A percentile compares a stretch with the other conserved stretches of the same genome.
These are phyloP conservation scores for Galeopsomyia nigrocyanea DNA, from an alignment of 2,888 invertebrate genomes.

Conservation along the genomic window DNA sequence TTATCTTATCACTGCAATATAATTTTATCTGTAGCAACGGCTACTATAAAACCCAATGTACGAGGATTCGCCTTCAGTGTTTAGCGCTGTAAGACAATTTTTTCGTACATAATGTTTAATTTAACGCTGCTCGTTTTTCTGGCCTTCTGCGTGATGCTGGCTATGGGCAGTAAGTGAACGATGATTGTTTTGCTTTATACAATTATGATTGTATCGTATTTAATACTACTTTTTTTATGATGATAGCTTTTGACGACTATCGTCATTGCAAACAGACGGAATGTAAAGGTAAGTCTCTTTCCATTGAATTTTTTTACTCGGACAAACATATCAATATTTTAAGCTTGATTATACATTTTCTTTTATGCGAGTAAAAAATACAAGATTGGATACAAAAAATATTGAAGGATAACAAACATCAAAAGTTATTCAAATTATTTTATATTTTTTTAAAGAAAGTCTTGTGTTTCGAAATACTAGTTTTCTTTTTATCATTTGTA, in stretches of 20 bases:
- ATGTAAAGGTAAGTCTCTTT: constrained; percentile 15
- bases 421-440: no score
- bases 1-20: no score
- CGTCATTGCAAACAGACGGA: neutral
- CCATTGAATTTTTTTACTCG: no score
- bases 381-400: no score
- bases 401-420: no score
- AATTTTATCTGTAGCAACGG: no score
- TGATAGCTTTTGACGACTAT: constrained; percentile 7
- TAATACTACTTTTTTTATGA: neutral
- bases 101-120: neutral
- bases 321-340: no score
- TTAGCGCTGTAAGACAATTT: constrained; percentile 11
- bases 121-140: neutral
- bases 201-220: neutral
- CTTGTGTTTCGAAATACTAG: no score
- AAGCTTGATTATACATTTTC: no score
- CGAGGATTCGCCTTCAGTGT: neutral
- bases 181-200: neutral
- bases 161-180: constrained; percentile 9
- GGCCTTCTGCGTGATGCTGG: constrained; percentile 5
- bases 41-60: neutral
- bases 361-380: no score
- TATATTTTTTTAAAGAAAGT: no score
- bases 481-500: no score